phyloP scores from a whole-genome alignment of 2,797 vertebrate species.

The Onychomys arenicola region DNA sequence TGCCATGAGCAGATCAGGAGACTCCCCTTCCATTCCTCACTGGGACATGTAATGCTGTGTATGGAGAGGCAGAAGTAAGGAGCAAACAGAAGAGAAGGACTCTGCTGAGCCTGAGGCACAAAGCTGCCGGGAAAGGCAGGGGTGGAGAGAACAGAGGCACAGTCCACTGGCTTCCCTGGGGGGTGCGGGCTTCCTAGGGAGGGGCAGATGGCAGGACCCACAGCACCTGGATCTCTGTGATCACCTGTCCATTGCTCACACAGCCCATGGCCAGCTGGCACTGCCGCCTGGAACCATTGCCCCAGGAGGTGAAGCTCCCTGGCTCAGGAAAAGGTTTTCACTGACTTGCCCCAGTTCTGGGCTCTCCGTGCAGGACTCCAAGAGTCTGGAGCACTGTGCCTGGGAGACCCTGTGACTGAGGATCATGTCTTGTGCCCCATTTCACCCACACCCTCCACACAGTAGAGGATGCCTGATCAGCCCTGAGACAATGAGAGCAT shows the following conservation, averaged over 20 bases:
- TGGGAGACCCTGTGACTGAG: not conserved
- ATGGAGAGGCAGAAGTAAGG: not conserved
- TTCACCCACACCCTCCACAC: not conserved
- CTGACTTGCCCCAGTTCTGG: not conserved
- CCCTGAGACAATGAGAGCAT: rapidly evolving
- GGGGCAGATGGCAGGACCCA: too few species aligned
- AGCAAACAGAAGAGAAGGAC: not conserved
- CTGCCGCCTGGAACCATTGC: not conserved
- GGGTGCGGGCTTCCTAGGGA: not conserved
- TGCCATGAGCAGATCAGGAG: not conserved
- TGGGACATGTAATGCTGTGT: not conserved
- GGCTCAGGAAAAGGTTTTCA: not conserved
- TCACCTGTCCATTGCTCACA: not conserved
- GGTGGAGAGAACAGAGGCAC: too few species aligned
- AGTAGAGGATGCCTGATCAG: not conserved
- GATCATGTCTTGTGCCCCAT: not conserved
- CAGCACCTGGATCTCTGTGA: not conserved
- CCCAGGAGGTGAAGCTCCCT: not conserved
- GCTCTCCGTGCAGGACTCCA: not conserved
- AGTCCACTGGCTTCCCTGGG: rapidly evolving
- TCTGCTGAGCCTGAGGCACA: not conserved
- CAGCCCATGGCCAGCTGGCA: not conserved
- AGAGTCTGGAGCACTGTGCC: not conserved
- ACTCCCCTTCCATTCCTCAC: not conserved
- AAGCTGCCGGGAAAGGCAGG: not conserved